These are phyloP conservation scores for Cyanoramphus novaezelandiae DNA, from an alignment of 2,113 vertebrate genomes.

Conservation along the genomic window DNA sequence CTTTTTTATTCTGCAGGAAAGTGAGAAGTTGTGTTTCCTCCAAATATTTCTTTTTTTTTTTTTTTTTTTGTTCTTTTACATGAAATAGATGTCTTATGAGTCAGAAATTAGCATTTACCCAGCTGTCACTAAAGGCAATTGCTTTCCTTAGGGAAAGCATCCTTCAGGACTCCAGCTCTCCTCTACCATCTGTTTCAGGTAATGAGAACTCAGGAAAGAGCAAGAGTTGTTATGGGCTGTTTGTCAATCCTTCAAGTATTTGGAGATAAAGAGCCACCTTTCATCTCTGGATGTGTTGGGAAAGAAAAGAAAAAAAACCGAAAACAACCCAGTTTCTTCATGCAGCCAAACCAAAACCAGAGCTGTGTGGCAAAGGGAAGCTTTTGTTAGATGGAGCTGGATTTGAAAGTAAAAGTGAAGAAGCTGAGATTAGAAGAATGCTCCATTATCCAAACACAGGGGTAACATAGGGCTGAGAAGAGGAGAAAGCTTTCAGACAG, in stretches of 20 bases:
- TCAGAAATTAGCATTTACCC: conserved; percentile 27
- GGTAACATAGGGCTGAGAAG: accelerated
- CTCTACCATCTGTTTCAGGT: conserved; percentile 18
- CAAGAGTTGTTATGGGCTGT: neutral
- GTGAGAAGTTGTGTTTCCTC: neutral
- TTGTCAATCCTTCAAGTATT: neutral
- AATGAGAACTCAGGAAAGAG: neutral
- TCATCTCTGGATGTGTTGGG: neutral
- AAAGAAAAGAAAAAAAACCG: neutral
- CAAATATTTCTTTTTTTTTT: neutral
- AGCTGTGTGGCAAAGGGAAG: neutral
- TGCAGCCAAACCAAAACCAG: neutral
- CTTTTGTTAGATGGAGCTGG: neutral
- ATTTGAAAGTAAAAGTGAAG: neutral
- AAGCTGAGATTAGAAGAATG: neutral
- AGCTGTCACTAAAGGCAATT: neutral
- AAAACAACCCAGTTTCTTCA: neutral
- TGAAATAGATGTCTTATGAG: neutral
- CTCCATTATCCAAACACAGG: neutral
- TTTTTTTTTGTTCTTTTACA: neutral
- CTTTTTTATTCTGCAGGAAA: neutral
- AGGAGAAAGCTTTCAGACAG: neutral
- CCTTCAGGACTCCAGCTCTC: neutral
- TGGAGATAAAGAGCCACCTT: neutral
- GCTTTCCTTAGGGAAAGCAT: neutral